Evolutionary conservation across 2,113 vertebrate species (phyloP), one percentile per base, ranked within the genome.

Genomic region (Triplophysa tibetana): DNA sequence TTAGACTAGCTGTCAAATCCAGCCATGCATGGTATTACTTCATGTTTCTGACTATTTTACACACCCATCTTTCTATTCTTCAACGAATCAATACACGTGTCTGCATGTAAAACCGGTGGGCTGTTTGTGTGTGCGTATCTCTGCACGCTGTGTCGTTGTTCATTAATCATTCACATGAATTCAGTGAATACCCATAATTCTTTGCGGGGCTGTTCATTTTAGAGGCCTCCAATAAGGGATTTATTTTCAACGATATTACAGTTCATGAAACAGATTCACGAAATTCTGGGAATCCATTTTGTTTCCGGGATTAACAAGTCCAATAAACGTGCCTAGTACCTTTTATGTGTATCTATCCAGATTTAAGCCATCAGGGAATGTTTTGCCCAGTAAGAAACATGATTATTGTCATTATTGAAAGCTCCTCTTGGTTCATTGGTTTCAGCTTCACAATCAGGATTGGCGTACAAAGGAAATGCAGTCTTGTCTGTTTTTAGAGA

Each of bases 1-100:
- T 65, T 54, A 61, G 41, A 73, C 60, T 38, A 43, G 70, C 78
- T 78, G 83, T 82, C 82, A 77, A 17, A 70, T 56, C 70, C 60
- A 68, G 38, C 14, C 73, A 45, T n/a, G 38, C 63, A 19, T 56
- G 67, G 38, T 63, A 43, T 67, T 70, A 58, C 78, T 61, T 79
- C 75, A 50, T 66, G 65, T 66, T 72, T 64, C 65, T 70, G 45
- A 24, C 77, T 43, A 9, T 29, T 66, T 26, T 65, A 43, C 52
- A 26, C n/a, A 16, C 74, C n/a, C 73, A 48, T 75, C 58, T 75
- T 33, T 54, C 43, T 13, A 38, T 6, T 21, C 41, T 21, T 29
- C 9, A 8, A 23, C 23, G 1, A 43, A 69, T 75, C 75, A 75
- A 23, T 65, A 63, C 58, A 70, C 19, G 26, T 17, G 4, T 65